Evolutionary conservation across 2,888 invertebrate genomes (phyloP), one percentile per base, ranked within the genome.

Genomic region (Vesta saturnalis): DNA sequence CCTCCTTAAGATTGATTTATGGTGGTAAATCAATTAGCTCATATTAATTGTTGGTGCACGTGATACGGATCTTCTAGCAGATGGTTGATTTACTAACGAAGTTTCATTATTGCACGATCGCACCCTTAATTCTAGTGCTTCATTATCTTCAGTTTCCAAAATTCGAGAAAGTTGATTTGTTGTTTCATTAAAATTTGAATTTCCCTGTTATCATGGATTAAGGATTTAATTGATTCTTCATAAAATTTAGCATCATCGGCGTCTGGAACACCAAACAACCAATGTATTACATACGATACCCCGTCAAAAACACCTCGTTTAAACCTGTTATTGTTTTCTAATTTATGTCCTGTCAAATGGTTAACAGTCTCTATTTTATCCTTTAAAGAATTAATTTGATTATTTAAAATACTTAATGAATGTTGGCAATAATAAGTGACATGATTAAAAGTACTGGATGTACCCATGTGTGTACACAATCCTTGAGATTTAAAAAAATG

Each of bases 241-340:
- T 71, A 75, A 56, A 59, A 75, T 65, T 74, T 46, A 5, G 72
- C 71, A 47, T 74, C 75, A 16, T 71, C 70, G 2, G 74, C 73
- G 23, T 75, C 74, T 4, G 72, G 74, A 22, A 58, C 68, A 12
- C 73, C 72, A 23, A 72, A 71, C 12, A 75, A 61, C 49, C 49
- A 60, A 35, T 57, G 15, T 12, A 57, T 15, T 15, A 47, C 47
- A 47, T 47, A 47, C 6, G 47, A 47, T 14, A 47, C 47, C 16
- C 57, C 43, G 19, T 57, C 35, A 16, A 23, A 16, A 15, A 47
- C 8, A 15, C 16, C 16, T 16, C 47, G 1, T 16, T 47, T 47
- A 1, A 14, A 1, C 3, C 47, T 1, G 16, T 14, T 47, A 16
- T 8, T 15, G 1, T 15, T 1, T 18, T 15, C 39, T 6, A 35